Evolutionary conservation across 2,888 invertebrate genomes (phyloP), one percentile per base, ranked within the genome.

Genomic region (Cancer borealis): DNA sequence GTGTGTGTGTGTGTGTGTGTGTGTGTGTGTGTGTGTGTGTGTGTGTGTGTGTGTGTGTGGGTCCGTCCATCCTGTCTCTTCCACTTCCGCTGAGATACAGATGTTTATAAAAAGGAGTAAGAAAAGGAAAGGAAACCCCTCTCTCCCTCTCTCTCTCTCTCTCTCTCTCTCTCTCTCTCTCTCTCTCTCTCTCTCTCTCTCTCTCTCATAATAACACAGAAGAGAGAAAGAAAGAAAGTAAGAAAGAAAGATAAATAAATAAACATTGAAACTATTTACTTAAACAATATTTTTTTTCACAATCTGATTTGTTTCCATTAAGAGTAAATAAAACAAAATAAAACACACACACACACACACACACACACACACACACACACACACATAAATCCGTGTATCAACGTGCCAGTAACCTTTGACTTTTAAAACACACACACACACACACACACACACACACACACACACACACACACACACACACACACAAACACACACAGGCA

Each of bases 1-100:
- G 88, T 88, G 88, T 88, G 88, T 46, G 88, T 46, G 88, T 46
- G 88, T 46, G 88, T 46, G 88, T 46, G 88, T 88, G 46, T 88
- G 88, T 88, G 46, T 88, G 88, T 88, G 46, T 88, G 88, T 88
- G 88, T 89, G n/a, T 49, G 49, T 89, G 89, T 89, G 89, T 89
- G 89, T 89, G 89, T 89, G 89, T 89, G 49, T 49, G 49, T 89
- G 89, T 89, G 89, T 89, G 89, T 89, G 89, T 89, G 89, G 49
- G 89, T 89, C 54, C 54, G 49, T 66, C 17, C 17, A 21, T 17
- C 17, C 17, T 49, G 60, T 66, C 60, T 66, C 60, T 17, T 17
- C 60, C 14, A 66, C 60, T 66, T 66, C 60, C 60, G 60, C 60
- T 66, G 60, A 21, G 60, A 21, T 66, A 66, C 60, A 66, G 60